Evolutionary conservation across 2,113 vertebrate species (phyloP).

Genomic region (Corynorhinus townsendii): DNA sequence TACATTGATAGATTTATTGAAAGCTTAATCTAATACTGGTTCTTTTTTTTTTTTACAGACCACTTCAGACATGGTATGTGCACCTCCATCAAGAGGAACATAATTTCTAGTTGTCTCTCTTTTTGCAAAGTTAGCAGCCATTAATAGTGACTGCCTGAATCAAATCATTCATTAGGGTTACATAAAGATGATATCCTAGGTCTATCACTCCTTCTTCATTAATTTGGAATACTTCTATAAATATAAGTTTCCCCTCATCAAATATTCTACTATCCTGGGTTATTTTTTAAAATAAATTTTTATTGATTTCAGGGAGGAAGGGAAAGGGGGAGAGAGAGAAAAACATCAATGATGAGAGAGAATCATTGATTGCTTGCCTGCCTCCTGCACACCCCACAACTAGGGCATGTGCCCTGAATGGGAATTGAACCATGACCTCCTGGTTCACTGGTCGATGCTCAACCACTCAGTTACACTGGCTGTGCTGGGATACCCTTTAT

Average conservation of each 20-base stretch:
- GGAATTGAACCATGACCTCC: no score
- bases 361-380: no score
- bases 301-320: no score
- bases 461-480: no score
- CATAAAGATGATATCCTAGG: background rate
- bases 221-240: background rate
- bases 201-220: background rate
- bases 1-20: background rate
- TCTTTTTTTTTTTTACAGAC: background rate
- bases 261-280: background rate
- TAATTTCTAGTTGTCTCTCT: background rate
- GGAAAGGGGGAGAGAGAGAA: no score
- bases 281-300: background rate
- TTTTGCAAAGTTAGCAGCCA: background rate
- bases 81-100: background rate
- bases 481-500: background rate
- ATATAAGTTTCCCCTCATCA: background rate
- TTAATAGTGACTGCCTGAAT: background rate
- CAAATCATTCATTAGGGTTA: background rate
- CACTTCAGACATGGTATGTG: background rate
- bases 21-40: background rate
- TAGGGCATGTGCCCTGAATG: no score
- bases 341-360: no score
- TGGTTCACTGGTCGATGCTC: no score
- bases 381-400: no score